A percentile compares a stretch with the other conserved stretches of the same genome.
Evolutionary conservation across 2,888 invertebrate genomes (phyloP).

Genomic region (Hirtodrosophila cameraria): DNA sequence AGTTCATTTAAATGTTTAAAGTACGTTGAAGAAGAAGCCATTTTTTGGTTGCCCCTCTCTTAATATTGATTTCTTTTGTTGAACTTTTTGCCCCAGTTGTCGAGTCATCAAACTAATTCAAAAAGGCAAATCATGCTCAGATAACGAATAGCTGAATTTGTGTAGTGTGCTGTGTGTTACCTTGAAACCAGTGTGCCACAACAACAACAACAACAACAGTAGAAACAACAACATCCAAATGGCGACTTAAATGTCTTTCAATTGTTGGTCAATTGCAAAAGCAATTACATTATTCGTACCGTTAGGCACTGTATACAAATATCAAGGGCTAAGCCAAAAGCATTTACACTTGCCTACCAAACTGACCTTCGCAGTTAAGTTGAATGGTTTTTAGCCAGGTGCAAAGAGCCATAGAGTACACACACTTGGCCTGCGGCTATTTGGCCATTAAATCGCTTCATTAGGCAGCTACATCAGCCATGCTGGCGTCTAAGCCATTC

Average conservation of each 20-base stretch:
- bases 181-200: slow-evolving; percentile 7
- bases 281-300: slow-evolving; percentile 52
- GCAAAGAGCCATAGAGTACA: too few relatives aligned
- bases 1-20: background rate
- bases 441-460: slow-evolving; percentile 63
- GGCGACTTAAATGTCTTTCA: slow-evolving; percentile 13
- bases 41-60: slow-evolving; percentile 7
- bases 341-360: slow-evolving; percentile 16
- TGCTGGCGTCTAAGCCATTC: slow-evolving; percentile 11
- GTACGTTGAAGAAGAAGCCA: background rate
- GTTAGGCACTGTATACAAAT: slow-evolving; percentile 15
- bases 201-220: background rate
- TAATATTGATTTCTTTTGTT: slow-evolving; percentile 4
- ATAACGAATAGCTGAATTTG: slow-evolving; percentile 1
- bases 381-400: slow-evolving; percentile 42
- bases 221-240: background rate
- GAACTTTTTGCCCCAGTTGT: background rate
- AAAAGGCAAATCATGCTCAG: slow-evolving; percentile 28
- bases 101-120: slow-evolving; percentile 32
- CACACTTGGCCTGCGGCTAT: slow-evolving; percentile 52
- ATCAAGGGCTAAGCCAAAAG: slow-evolving; percentile 19
- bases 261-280: slow-evolving; percentile 54
- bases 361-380: slow-evolving; percentile 26
- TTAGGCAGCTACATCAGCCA: slow-evolving; percentile 46
- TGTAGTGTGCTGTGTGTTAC: slow-evolving; percentile 8